phyloP scores from a whole-genome alignment of 1,140 invertebrate genomes.

The Phocides pigmalion region DNA sequence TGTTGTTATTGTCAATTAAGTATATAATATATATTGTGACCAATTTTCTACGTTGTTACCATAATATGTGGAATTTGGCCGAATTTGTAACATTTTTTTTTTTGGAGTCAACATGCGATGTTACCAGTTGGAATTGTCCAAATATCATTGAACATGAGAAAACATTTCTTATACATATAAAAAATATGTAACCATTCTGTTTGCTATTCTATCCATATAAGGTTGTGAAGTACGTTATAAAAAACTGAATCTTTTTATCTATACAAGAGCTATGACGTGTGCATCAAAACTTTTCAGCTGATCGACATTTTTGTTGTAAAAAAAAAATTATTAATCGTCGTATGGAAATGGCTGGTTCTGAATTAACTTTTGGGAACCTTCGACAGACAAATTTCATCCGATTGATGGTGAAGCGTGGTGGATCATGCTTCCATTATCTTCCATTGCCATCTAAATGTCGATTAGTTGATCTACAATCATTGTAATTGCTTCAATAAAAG shows the following conservation, averaged over 20 bases:
- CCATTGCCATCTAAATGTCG: not conserved
- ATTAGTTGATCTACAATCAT: too few relatives aligned
- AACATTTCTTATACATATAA: not conserved
- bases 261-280: not conserved
- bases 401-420: not conserved
- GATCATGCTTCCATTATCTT: too few relatives aligned
- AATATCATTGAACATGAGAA: too few relatives aligned
- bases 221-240: slow-evolving; percentile 4
- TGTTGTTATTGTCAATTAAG: slow-evolving; percentile 46
- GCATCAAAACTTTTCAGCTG: not conserved
- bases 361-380: too few relatives aligned
- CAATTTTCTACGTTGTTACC: slow-evolving; percentile 48
- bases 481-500: not conserved
- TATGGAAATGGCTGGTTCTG: too few relatives aligned
- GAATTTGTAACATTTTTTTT: not conserved
- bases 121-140: too few relatives aligned
- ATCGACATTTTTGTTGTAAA: too few relatives aligned
- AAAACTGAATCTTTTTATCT: too few relatives aligned
- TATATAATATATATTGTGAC: slow-evolving; percentile 31
- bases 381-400: not conserved
- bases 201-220: slow-evolving; percentile 4
- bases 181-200: not conserved
- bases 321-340: too few relatives aligned
- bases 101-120: too few relatives aligned
- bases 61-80: slow-evolving; percentile 15